Base-by-base conservation (phyloP, 1,140 invertebrate genomes). In the Whitmania pigra region DNA sequence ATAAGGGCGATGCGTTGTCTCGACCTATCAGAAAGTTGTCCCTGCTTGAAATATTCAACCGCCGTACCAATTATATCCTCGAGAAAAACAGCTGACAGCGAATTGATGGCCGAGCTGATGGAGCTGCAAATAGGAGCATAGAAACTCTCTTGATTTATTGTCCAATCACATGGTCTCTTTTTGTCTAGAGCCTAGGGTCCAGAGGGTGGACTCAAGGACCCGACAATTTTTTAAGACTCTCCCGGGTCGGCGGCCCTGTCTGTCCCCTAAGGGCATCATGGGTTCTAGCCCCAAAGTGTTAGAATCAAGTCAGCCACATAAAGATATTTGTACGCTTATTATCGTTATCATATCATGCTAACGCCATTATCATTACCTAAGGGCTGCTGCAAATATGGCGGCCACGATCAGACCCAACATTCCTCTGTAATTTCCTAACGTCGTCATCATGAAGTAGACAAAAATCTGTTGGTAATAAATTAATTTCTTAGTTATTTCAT, bases 321-420 rank as follows among this genome's bases (percentile, higher is more conserved):
- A 36, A 6, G 31, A 36, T 6, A 36, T 36, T 36, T 36, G 31
- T 36, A 36, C 31, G 6, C 31, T 3, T 36, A 36, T 36, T n/a
- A 68, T 36, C 67, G 36, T 2, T 36, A 36, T 17, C n/a, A 11
- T 0, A 68, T 68, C 18, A 68, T 29, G 3, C 20, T 31, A 36
- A 29, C 5, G 18, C 18, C 40, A 36, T 36, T 7, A 71, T 73
- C 18, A 29, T 43, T 40, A 71, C 69, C 69, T 73, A 18, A 73
- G 66, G 27, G 72, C 69, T 18, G 67, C 72, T 9, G 69, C 72
- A 73, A 72, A 73, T 29, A 70, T 73, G n/a, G 67, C 36, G 17
- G 69, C 73, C 15, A 43, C 43, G 22, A 71, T 60, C 53, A 71
- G 27, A 60, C 71, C 71, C 13, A 55, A 53, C 17, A 71, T 36